These are phyloP conservation scores for Argyra leucocephala DNA, from an alignment of 2,888 invertebrate species.

Conservation along the genomic window DNA sequence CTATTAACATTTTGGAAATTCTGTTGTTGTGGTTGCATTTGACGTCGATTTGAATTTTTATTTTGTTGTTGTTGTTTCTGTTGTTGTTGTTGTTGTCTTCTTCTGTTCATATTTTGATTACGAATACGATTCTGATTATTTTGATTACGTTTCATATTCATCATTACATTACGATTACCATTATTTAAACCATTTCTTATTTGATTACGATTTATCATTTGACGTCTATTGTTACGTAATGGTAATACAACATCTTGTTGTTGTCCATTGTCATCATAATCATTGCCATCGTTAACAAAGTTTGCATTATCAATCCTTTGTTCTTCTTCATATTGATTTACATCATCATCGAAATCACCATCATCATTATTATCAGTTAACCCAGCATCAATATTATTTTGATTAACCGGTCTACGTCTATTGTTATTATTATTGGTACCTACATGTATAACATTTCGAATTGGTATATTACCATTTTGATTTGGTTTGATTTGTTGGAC, in stretches of 20 bases:
- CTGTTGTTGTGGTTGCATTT: not conserved
- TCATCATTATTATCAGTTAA: not conserved
- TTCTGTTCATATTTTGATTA: not conserved
- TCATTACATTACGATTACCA: not conserved
- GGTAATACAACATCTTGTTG: no score
- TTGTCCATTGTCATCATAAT: conserved; percentile 2
- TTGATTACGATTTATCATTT: not conserved
- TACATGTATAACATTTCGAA: no score
- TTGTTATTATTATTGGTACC: no score
- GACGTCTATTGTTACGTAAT: not conserved
- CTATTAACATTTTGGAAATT: not conserved
- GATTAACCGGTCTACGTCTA: not conserved
- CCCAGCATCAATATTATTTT: not conserved
- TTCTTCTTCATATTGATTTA: not conserved
- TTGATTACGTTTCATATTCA: not conserved
- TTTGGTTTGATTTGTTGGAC: conserved; percentile 6
- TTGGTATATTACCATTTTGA: not conserved
- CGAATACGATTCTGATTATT: not conserved
- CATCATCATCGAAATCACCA: not conserved
- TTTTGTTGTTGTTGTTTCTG: not conserved
- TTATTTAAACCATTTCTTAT: not conserved
- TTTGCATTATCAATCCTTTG: not conserved
- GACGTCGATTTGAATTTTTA: not conserved
- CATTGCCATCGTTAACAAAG: conserved; percentile 1
- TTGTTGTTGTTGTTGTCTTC: not conserved